Evolutionary conservation across 1,140 invertebrate genomes (phyloP).

Genomic region (Hypothenemus hampei): DNA sequence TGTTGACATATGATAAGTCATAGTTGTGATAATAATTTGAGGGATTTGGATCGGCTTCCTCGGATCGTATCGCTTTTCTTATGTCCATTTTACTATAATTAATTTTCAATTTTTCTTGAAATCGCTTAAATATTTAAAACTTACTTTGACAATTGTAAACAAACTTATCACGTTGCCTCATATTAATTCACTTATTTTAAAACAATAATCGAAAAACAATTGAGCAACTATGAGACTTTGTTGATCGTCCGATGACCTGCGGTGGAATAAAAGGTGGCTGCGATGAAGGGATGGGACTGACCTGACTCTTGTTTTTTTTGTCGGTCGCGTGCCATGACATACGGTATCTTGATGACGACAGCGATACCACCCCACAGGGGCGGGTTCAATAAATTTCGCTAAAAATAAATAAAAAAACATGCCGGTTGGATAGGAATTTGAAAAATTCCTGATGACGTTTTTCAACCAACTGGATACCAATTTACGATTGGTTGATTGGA

Average conservation of each 20-base stretch:
- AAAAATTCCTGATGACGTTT: neutral
- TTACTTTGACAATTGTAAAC: no score
- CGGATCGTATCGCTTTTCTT: neutral
- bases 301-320: conserved; percentile 33
- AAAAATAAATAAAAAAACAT: neutral
- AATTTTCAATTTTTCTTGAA: no score
- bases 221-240: no score
- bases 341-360: conserved; percentile 6
- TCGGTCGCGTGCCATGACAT: conserved; percentile 25
- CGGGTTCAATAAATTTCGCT: neutral
- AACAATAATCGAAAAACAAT: no score
- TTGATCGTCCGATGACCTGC: conserved; percentile 31
- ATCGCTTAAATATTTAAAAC: no score
- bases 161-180: no score
- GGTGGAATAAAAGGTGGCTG: conserved; percentile 29
- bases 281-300: conserved; percentile 33
- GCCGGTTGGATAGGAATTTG: neutral
- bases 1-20: conserved; percentile 3
- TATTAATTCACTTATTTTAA: no score
- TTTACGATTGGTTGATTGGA: no score
- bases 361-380: neutral
- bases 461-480: no score
- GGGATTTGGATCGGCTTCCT: neutral
- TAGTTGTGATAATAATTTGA: neutral
- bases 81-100: conserved; percentile 9